phyloP scores from a whole-genome alignment of 1,140 invertebrate species.

The Nymphalis io region DNA sequence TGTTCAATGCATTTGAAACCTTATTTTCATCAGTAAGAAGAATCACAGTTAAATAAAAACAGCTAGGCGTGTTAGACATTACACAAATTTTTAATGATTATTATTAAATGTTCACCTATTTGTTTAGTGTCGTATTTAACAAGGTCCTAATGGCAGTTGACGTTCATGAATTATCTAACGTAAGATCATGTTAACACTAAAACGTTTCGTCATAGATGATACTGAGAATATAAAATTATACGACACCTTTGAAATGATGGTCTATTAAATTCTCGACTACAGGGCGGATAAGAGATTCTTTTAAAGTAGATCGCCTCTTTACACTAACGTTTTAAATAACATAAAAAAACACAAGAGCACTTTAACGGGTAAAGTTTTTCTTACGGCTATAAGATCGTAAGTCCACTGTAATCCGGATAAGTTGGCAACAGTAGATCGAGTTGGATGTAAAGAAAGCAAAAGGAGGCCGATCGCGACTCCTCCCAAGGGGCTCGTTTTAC shows the following conservation, averaged over 20 bases:
- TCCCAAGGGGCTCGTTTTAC: conserved; percentile 69
- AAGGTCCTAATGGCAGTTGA: conserved; percentile 71
- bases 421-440: conserved; percentile 52
- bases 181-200: conserved; percentile 33
- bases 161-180: conserved; percentile 63
- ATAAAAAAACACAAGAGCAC: conserved; percentile 39
- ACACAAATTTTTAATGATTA: conserved; percentile 62
- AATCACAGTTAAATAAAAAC: conserved; percentile 29
- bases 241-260: conserved; percentile 26
- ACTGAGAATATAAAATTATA: conserved; percentile 16
- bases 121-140: conserved; percentile 76
- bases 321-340: conserved; percentile 44
- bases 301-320: conserved; percentile 42
- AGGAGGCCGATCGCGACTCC: conserved; percentile 52
- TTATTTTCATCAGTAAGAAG: conserved; percentile 37
- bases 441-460: conserved; percentile 54
- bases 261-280: conserved; percentile 10
- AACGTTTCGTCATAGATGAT: conserved; percentile 13
- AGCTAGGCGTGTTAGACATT: conserved; percentile 46
- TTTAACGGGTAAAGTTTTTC: conserved; percentile 50
- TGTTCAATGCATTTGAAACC: conserved; percentile 36
- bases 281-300: conserved; percentile 20
- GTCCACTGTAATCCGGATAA: conserved; percentile 54
- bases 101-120: conserved; percentile 78
- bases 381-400: conserved; percentile 50